Evolutionary conservation across 2,888 invertebrate species (phyloP), one percentile per base, ranked within the genome.

Genomic region (Ecliptopera silaceata): DNA sequence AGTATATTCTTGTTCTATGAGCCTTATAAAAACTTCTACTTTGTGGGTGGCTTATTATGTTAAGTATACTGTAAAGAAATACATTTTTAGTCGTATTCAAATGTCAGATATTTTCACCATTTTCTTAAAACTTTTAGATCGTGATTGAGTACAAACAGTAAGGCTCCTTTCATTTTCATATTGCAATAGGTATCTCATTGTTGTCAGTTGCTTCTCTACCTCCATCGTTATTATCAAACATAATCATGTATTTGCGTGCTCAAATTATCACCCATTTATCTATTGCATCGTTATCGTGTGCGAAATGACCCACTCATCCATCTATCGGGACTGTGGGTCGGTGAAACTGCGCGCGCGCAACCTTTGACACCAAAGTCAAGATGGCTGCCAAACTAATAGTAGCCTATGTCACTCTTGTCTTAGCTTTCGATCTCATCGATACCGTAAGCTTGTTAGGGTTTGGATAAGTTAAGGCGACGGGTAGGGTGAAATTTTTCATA

Each of bases 341-440:
- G 86, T 76, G 86, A 86, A 86, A 88, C 84, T 77, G 74, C 71
- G 77, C 74, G 79, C 80, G 73, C 75, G 62, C 78, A 80, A 88
- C 84, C 89, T 87, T 72, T 89, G 88, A 83, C 85, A 83, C 77
- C 71, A 68, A 78, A 82, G 75, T 64, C 79, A 87, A 88, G 78
- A 88, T 87, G 88, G 86, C 82, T 86, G 87, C 85, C 87, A 84
- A 83, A 86, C 75, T 79, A 77, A 80, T 46, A 29, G 34, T 26
- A 12, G 20, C 43, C 32, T 52, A 10, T 48, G 17, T 52, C 57
- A 52, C 57, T 41, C 39, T 15, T 31, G 4, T n/a, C 11, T n/a
- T n/a, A 31, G n/a, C 2, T 31, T 31, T 31, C 3, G 31, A 31
- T 1, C 6, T 5, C n/a, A 31, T 31, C 31, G 11, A 31, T 1